Conservation (phyloP, 92 coral and sea anemone genomes). For the Actinernus sp. region DNA sequence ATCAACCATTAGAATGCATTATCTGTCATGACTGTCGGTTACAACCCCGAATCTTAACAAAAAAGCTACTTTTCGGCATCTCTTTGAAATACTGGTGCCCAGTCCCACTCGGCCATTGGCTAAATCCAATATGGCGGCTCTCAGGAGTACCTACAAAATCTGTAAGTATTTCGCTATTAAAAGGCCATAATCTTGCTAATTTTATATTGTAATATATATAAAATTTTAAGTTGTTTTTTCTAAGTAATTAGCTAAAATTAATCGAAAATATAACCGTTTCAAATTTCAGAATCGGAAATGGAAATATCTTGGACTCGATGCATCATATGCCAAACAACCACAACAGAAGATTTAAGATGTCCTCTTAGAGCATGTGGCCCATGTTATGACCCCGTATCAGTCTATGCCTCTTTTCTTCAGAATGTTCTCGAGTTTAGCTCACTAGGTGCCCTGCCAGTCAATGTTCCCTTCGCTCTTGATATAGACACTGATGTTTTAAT, state of each 20-base stretch:
- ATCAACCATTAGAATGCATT: too few relatives aligned
- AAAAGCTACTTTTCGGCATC: conserved; percentile 9
- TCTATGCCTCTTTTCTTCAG: conserved; percentile 55
- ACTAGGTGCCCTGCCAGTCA: conserved; percentile 51
- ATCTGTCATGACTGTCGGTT: conserved; percentile 12
- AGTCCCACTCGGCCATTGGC: conserved; percentile 29
- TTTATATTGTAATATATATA: too few relatives aligned
- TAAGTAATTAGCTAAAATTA: conserved; percentile 13
- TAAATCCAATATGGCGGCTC: conserved; percentile 47
- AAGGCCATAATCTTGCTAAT: too few relatives aligned
- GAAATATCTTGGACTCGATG: conserved; percentile 50
- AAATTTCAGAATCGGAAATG: conserved; percentile 26
- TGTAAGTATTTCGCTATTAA: too few relatives aligned
- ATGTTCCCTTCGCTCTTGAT: conserved; percentile 38
- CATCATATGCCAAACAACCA: conserved; percentile 49
- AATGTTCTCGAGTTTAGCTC: conserved; percentile 40
- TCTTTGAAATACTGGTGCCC: conserved; percentile 25
- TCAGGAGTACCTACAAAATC: too few relatives aligned
- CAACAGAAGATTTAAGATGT: conserved; percentile 63
- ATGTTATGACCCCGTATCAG: conserved; percentile 19
- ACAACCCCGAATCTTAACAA: neutral
- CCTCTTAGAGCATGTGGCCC: conserved; percentile 57
- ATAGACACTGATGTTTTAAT: conserved; percentile 38
- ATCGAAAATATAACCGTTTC: neutral
- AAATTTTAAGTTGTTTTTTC: too few relatives aligned